These are phyloP conservation scores for Lasioglossum albipes DNA, from an alignment of 1,140 invertebrate species.

Conservation along the genomic window DNA sequence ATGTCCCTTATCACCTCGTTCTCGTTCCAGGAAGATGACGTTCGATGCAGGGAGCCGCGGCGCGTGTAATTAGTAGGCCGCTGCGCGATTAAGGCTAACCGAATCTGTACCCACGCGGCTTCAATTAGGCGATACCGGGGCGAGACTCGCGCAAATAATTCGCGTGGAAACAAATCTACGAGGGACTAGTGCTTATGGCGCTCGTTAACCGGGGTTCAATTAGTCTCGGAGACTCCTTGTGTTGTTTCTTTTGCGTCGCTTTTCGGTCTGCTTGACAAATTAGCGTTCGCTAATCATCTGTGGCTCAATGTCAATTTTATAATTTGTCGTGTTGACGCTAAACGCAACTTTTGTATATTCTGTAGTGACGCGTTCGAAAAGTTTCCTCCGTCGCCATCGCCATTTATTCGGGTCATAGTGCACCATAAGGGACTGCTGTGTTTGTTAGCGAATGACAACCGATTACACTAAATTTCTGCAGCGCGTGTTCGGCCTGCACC, in stretches of 20 bases:
- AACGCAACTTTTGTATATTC: too few species aligned
- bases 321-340: too few species aligned
- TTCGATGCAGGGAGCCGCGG: background rate
- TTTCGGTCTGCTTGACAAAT: too few species aligned
- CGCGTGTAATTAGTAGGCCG: constrained; percentile 66
- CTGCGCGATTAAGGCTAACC: constrained; percentile 64
- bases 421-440: too few species aligned
- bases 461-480: background rate
- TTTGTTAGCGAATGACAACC: too few species aligned
- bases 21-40: background rate
- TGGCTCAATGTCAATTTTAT: too few species aligned
- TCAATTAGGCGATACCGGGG: constrained; percentile 36
- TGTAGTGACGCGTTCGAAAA: too few species aligned
- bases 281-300: too few species aligned
- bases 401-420: too few species aligned
- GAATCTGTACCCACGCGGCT: constrained; percentile 52
- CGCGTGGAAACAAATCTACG: constrained; percentile 47
- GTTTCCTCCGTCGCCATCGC: too few species aligned
- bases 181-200: background rate
- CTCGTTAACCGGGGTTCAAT: constrained; percentile 25
- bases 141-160: constrained; percentile 43
- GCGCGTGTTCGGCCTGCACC: too few species aligned
- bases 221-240: background rate
- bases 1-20: background rate
- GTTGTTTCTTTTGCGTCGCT: too few species aligned